These are phyloP conservation scores for Chymomyza procnemis DNA, from an alignment of 2,888 invertebrate species.

Conservation along the genomic window DNA sequence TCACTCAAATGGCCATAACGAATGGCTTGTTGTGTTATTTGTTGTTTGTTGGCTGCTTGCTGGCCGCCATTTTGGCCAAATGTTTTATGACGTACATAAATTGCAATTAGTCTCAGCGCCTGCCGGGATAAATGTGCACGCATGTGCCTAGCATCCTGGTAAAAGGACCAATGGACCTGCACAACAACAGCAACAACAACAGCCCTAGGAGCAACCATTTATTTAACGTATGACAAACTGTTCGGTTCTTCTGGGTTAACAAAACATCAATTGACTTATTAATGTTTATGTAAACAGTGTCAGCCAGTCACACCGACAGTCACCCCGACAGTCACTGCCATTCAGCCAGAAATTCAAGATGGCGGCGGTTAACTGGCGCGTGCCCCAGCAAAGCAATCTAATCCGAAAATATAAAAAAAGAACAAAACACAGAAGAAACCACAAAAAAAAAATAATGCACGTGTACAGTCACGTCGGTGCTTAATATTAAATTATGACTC, in stretches of 20 bases:
- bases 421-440: not conserved
- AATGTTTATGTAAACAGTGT: constrained; percentile 47
- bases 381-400: not conserved
- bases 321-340: not conserved
- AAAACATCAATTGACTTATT: constrained; percentile 71
- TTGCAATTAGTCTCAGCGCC: constrained; percentile 66
- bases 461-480: constrained; percentile 60
- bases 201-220: constrained; percentile 35
- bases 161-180: not conserved
- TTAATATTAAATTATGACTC: constrained; percentile 69
- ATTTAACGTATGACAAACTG: constrained; percentile 50
- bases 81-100: constrained; percentile 71
- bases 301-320: not conserved
- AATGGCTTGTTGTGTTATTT: constrained; percentile 37
- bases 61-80: constrained; percentile 54
- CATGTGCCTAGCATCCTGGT: constrained; percentile 13
- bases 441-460: not conserved
- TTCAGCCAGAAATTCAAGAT: not conserved
- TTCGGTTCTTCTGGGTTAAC: constrained; percentile 56
- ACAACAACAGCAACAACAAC: constrained; percentile 33
- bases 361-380: constrained; percentile 14
- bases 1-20: constrained; percentile 37
- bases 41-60: constrained; percentile 14
- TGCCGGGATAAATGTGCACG: constrained; percentile 58
- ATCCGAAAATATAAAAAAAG: not conserved